Evolutionary conservation across 2,113 vertebrate species (phyloP).

Genomic region (Cheirogaleus medius): DNA sequence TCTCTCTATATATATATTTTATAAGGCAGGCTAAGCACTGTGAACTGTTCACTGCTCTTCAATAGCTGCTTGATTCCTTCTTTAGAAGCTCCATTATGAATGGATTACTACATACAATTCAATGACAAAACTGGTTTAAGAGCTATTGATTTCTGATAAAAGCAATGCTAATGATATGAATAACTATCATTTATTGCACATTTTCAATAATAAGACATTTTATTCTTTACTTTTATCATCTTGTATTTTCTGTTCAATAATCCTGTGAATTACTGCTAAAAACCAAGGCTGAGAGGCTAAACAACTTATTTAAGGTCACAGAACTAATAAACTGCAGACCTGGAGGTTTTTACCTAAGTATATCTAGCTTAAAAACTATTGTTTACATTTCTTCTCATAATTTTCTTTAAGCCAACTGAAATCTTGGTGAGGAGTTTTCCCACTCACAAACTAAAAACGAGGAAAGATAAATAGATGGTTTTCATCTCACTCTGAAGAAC

Average conservation of each 20-base stretch:
- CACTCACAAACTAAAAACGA: conserved; percentile 2
- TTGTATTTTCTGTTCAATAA: conserved; percentile 28
- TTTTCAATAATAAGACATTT: neutral
- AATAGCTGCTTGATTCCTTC: neutral
- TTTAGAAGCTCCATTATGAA: neutral
- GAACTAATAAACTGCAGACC: neutral
- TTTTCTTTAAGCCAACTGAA: conserved; percentile 36
- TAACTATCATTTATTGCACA: neutral
- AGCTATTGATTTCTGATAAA: neutral
- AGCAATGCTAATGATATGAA: neutral
- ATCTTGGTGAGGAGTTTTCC: neutral
- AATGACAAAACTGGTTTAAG: neutral
- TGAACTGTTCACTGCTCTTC: neutral
- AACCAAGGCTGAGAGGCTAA: neutral
- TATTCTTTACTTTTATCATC: neutral
- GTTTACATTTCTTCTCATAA: neutral
- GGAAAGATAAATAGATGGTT: neutral
- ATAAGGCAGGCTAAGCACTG: neutral
- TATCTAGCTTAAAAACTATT: neutral
- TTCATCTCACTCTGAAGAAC: neutral
- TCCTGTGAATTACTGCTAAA: neutral
- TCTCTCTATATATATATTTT: neutral
- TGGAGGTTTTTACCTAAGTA: neutral
- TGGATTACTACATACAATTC: neutral
- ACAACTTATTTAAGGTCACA: neutral